These are phyloP conservation scores for Drosophila cognata DNA, from an alignment of 2,888 invertebrate genomes.

Conservation along the genomic window DNA sequence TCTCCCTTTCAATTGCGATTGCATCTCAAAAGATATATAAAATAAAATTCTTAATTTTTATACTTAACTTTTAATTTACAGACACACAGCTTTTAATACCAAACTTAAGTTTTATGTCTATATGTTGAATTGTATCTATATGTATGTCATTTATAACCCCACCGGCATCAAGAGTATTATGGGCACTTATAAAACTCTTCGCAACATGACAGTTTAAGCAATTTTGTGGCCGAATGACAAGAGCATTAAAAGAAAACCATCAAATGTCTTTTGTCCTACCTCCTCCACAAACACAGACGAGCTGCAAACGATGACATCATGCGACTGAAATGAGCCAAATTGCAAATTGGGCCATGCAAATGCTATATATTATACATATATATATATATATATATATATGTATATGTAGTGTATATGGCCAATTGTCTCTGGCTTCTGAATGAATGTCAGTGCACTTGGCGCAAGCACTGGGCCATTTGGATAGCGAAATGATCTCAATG, in stretches of 20 bases:
- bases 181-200: conserved; percentile 13
- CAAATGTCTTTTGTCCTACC: conserved; percentile 29
- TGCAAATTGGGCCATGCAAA: conserved; percentile 63
- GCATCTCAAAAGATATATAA: neutral
- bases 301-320: conserved; percentile 64
- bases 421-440: conserved; percentile 53
- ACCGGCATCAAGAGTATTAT: neutral
- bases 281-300: conserved; percentile 18
- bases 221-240: conserved; percentile 38
- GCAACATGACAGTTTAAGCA: conserved; percentile 62
- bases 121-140: neutral
- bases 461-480: conserved; percentile 34
- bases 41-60: neutral
- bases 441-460: conserved; percentile 74
- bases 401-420: conserved; percentile 44
- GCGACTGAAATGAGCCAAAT: conserved; percentile 43
- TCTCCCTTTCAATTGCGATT: neutral
- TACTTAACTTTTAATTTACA: neutral
- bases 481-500: conserved; percentile 68
- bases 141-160: neutral
- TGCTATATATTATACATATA: conserved; percentile 21
- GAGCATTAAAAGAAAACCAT: conserved; percentile 44
- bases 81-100: neutral
- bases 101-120: neutral
- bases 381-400: conserved; percentile 18